Base-by-base conservation (phyloP, 1,140 invertebrate genomes). In the Trissolcus basalis region DNA sequence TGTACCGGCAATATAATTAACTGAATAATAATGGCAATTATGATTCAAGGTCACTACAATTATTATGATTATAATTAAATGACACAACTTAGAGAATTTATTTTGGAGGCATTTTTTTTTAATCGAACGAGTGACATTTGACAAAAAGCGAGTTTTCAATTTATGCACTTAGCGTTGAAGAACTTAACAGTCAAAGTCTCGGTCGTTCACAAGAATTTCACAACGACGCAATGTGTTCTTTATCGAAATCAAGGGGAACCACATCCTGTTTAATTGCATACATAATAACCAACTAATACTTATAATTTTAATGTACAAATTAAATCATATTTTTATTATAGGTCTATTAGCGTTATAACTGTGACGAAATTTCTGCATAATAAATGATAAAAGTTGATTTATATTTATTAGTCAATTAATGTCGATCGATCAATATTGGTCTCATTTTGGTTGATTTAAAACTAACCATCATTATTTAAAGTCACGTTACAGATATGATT, bases 231-330 rank as follows among this genome's bases (percentile, higher is more conserved):
- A 68, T 53, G 50, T 56, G 50, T 56, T 15, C 56, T 53, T 32
- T 56, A 63, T 63, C 71, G 58, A 74, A 74, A 74, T 74, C 71
- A 74, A 74, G 58, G 64, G 63, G 51, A 74, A 65, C 44, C 44
- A 61, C 45, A 61, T 74, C 71, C 71, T 61, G 71, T 67, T 74
- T 60, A 39, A 44, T 56, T 74, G 63, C 71, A 61, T 67, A 51
- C 36, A 0, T 55, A 64, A 60, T 44, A 33, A 9, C 7, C 9
- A 44, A 27, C 11, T 56, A 73, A 67, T 73, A 50, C 44, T 65
- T 73, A 27, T 67, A 13, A 55, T 41, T 65, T 67, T 60, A 67
- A 67, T 67, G 43, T 11, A 56, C 45, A 47, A 67, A 67, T 67
- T 67, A 64, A 53, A 8, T 33, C n/a, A 65, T 64, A 56, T 55